A percentile compares a stretch with the other conserved stretches of the same genome.
Conservation (phyloP, 2,888 invertebrate species). For the Candidula unifasciata region DNA sequence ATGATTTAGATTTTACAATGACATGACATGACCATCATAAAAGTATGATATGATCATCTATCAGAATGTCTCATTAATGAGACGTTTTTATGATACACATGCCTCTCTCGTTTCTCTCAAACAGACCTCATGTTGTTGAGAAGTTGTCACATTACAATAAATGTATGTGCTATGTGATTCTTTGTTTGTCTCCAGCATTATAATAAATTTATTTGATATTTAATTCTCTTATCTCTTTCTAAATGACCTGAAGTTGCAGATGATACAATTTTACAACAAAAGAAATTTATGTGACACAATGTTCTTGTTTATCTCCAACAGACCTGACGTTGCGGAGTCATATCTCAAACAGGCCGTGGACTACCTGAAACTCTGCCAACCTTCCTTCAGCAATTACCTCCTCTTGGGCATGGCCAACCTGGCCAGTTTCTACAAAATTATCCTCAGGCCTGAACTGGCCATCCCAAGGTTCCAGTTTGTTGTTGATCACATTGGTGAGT, state of each 20-base stretch:
- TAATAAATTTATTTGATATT: too few species aligned
- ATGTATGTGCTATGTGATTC: too few species aligned
- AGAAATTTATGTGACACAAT: background rate
- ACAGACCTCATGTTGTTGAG: slow-evolving; percentile 67
- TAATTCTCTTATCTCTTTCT: too few species aligned
- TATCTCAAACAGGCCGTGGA: slow-evolving; percentile 65
- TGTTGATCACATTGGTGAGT: slow-evolving; percentile 44
- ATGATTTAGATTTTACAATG: too few species aligned
- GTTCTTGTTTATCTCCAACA: slow-evolving; percentile 41
- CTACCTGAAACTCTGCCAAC: slow-evolving; percentile 69
- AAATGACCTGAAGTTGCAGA: too few species aligned
- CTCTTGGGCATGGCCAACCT: slow-evolving; percentile 68
- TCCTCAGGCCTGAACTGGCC: slow-evolving; percentile 66
- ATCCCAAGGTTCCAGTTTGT: slow-evolving; percentile 66
- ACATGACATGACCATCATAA: too few species aligned
- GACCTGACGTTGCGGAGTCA: slow-evolving; percentile 66
- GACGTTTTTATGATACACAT: too few species aligned
- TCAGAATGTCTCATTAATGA: too few species aligned
- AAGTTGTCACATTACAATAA: too few species aligned
- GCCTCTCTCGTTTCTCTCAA: too few species aligned
- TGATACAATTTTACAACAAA: background rate
- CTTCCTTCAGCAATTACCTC: slow-evolving; percentile 66
- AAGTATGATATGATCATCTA: too few species aligned
- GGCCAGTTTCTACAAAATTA: slow-evolving; percentile 70
- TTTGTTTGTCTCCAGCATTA: too few species aligned